Evolutionary conservation across 1,140 invertebrate genomes (phyloP).

Genomic region (Bilobella aurantiaca): DNA sequence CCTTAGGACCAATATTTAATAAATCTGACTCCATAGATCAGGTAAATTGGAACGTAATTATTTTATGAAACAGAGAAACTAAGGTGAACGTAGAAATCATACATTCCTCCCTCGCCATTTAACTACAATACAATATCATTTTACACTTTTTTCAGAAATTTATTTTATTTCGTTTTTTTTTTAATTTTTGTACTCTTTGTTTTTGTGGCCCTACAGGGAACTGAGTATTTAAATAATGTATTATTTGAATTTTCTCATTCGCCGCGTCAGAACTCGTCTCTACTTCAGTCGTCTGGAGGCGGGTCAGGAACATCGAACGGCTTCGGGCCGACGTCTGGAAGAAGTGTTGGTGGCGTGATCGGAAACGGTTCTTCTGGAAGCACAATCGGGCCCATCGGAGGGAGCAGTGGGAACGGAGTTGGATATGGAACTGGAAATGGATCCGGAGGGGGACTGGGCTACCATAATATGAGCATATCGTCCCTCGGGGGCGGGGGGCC

Average conservation of each 20-base stretch:
- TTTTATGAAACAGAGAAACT: no score
- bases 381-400: conserved; percentile 19
- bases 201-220: background rate
- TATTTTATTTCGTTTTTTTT: conserved; percentile 1
- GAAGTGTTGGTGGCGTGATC: background rate
- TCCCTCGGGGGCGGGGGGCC: background rate
- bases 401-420: background rate
- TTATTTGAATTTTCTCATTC: conserved; percentile 29
- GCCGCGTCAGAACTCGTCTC: conserved; percentile 19
- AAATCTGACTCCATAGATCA: conserved; percentile 26
- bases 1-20: conserved; percentile 26
- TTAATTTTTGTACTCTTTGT: background rate
- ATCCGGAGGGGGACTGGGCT: background rate
- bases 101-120: background rate
- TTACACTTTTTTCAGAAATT: background rate
- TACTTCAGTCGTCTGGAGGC: conserved; percentile 10
- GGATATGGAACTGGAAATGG: background rate
- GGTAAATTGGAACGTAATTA: no score
- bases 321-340: background rate
- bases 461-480: background rate
- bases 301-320: background rate
- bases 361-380: background rate
- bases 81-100: no score
- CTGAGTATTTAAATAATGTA: conserved; percentile 18
- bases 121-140: background rate